Conservation (phyloP, 2,113 vertebrate genomes). For the Mesoclemmys tuberculata region DNA sequence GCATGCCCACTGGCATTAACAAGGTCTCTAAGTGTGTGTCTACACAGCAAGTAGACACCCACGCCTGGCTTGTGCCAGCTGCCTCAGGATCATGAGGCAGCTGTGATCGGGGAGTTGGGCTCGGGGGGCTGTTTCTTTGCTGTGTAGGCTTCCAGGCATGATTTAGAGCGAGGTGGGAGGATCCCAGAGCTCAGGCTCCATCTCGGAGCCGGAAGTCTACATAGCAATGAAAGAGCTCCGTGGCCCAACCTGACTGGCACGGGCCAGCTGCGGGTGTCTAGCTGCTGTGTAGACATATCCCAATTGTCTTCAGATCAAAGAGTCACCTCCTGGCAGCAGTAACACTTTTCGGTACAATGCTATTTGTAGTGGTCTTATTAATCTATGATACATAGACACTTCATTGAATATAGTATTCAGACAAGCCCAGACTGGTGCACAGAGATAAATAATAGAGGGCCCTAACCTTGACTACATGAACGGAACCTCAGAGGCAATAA, state of each 20-base stretch:
- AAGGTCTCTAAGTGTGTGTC: not conserved
- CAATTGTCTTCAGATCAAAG: not conserved
- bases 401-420: not conserved
- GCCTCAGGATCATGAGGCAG: not conserved
- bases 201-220: too few species aligned
- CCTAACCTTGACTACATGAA: not conserved
- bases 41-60: not conserved
- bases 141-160: too few species aligned
- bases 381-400: not conserved
- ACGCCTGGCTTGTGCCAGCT: too few species aligned
- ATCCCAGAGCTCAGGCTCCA: not conserved
- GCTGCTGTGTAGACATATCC: not conserved
- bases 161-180: not conserved
- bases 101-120: too few species aligned
- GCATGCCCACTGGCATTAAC: not conserved
- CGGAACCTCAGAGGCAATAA: not conserved
- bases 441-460: not conserved
- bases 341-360: not conserved
- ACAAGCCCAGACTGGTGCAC: accelerated
- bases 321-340: slow-evolving; percentile 2
- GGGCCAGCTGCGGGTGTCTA: not conserved
- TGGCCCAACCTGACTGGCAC: too few species aligned
- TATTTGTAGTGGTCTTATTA: accelerated
- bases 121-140: not conserved
- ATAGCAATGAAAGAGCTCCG: not conserved